phyloP scores from a whole-genome alignment of 2,888 invertebrate species.

The Cheilosia variabilis region DNA sequence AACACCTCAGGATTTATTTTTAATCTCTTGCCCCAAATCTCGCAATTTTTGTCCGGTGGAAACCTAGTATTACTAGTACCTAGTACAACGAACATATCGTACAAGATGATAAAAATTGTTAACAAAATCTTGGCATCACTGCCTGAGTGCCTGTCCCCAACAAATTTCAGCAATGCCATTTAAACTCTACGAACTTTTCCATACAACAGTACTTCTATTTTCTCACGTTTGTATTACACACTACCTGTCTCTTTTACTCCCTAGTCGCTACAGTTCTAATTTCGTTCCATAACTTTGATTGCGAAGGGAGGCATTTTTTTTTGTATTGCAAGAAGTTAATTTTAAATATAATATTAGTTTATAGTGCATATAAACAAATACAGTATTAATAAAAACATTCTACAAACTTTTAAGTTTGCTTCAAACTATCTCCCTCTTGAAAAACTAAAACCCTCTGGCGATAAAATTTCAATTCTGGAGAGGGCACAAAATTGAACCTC shows the following conservation, averaged over 20 bases:
- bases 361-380: constrained; percentile 26
- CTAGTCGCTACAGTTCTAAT: neutral
- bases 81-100: no score
- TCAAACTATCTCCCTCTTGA: neutral
- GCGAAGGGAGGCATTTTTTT: constrained; percentile 30
- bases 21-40: no score
- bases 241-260: constrained; percentile 4
- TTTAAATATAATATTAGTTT: constrained; percentile 25
- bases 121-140: no score
- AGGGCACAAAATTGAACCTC: constrained; percentile 2
- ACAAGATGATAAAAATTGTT: no score
- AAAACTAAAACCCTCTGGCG: neutral
- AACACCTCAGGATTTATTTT: no score
- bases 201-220: neutral
- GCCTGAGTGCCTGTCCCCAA: no score
- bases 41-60: no score
- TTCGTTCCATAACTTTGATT: constrained; percentile 34
- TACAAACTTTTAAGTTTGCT: constrained; percentile 6
- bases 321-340: constrained; percentile 17
- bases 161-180: constrained; percentile 8
- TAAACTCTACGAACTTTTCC: constrained; percentile 5
- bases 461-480: constrained; percentile 17
- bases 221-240: neutral
- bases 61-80: no score
- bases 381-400: constrained; percentile 25